A percentile compares a stretch with the other conserved stretches of the same genome.
These are phyloP conservation scores for Grus americana DNA, from an alignment of 2,113 vertebrate genomes.

Conservation along the genomic window DNA sequence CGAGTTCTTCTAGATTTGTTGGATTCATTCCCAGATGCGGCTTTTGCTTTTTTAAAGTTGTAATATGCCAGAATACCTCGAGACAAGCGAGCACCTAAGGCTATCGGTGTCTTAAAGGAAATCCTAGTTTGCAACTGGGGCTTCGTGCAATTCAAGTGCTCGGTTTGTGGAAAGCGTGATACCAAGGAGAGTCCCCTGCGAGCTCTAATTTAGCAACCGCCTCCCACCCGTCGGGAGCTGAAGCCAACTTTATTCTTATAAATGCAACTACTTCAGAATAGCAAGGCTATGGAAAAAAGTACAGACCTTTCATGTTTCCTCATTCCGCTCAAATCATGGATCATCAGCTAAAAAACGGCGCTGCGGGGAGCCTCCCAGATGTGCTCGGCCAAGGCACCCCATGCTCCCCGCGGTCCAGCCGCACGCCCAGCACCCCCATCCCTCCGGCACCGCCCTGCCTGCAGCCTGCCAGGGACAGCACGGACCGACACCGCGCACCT, in stretches of 20 bases:
- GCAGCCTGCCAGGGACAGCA: not conserved
- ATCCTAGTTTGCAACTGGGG: not conserved
- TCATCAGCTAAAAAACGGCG: not conserved
- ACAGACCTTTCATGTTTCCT: not conserved
- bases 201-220: not conserved
- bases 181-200: not conserved
- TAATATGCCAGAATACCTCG: not conserved
- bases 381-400: not conserved
- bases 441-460: not conserved
- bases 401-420: accelerated
- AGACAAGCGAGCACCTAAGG: not conserved
- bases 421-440: accelerated
- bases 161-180: not conserved
- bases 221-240: not conserved
- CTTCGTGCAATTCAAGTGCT: not conserved
- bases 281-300: not conserved
- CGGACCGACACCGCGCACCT: accelerated
- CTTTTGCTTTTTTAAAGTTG: not conserved
- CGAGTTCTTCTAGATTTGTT: not conserved
- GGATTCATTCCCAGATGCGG: not conserved
- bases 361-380: not conserved
- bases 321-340: not conserved
- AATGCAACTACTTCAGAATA: not conserved
- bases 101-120: not conserved
- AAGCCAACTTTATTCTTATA: not conserved